Conservation (phyloP, 2,113 vertebrate species). For the Hypanus sabinus region DNA sequence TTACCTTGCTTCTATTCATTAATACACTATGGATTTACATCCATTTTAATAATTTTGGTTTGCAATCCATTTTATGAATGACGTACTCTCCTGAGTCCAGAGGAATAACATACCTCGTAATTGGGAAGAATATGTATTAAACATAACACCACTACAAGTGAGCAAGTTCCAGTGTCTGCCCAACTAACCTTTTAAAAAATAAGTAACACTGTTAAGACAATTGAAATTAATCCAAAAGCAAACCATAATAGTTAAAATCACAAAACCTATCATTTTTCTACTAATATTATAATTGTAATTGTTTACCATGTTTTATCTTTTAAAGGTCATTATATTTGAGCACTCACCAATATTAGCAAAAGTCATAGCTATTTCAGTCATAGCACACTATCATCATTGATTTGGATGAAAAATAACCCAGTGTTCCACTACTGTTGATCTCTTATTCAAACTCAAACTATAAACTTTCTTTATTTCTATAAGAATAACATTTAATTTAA, state of each 20-base stretch:
- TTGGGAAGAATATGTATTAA: background rate
- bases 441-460: background rate
- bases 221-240: background rate
- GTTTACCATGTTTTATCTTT: background rate
- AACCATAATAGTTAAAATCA: background rate
- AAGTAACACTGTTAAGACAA: background rate
- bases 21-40: background rate
- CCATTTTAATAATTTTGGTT: constrained; percentile 3
- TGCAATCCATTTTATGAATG: background rate
- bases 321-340: background rate
- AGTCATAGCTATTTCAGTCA: background rate
- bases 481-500: background rate
- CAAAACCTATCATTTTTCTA: background rate
- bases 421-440: background rate
- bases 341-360: background rate
- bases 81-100: background rate
- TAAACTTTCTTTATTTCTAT: background rate
- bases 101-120: background rate
- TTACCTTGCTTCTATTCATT: background rate
- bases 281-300: background rate
- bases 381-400: background rate
- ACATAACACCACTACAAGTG: background rate
- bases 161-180: background rate
- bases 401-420: background rate
- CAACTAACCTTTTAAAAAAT: background rate